These are phyloP conservation scores for Hydrotaea cyrtoneurina DNA, from an alignment of 2,888 invertebrate genomes.

Conservation along the genomic window DNA sequence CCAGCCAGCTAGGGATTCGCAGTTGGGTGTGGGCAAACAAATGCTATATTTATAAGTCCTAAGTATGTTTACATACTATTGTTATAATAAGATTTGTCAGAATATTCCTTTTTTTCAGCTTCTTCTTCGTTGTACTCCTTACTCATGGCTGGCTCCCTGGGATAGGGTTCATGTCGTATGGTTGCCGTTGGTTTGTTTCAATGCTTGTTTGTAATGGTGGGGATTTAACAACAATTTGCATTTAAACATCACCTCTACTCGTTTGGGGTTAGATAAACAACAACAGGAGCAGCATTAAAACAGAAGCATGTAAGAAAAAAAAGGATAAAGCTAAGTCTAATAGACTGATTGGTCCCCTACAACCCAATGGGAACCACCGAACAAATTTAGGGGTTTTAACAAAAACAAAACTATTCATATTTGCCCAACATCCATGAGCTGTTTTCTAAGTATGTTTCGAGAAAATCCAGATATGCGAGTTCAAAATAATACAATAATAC, in stretches of 20 bases:
- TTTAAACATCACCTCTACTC: constrained; percentile 48
- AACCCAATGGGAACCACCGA: too few species aligned
- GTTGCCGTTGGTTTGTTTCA: constrained; percentile 23
- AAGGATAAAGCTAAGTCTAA: too few species aligned
- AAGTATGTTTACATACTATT: constrained; percentile 59
- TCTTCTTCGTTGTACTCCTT: neutral
- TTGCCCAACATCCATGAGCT: too few species aligned
- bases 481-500: too few species aligned
- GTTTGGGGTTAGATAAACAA: constrained; percentile 22
- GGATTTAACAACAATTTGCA: constrained; percentile 61
- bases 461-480: too few species aligned
- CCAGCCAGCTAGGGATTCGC: neutral
- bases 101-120: constrained; percentile 31
- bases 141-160: neutral
- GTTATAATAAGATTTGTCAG: constrained; percentile 61
- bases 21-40: neutral
- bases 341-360: too few species aligned
- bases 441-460: too few species aligned
- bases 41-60: constrained; percentile 32
- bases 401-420: too few species aligned
- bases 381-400: too few species aligned
- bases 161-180: constrained; percentile 8
- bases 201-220: constrained; percentile 1
- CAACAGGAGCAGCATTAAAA: neutral
- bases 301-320: too few species aligned